A percentile compares a stretch with the other conserved stretches of the same genome.
Evolutionary conservation across 2,797 vertebrate genomes (phyloP).

Genomic region (Rhinophrynus dorsalis): DNA sequence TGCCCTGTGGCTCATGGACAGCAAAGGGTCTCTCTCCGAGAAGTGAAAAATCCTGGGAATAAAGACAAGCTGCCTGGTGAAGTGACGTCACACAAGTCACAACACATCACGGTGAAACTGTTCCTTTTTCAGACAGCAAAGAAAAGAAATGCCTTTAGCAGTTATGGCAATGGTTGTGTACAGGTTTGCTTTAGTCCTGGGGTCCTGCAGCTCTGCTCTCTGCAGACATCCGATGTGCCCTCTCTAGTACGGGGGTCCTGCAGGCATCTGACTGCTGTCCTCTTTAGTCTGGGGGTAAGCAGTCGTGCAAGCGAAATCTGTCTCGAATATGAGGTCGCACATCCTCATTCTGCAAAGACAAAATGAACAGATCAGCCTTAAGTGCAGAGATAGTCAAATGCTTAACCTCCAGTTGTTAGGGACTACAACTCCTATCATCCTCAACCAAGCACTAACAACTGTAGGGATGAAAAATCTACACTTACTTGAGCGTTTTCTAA

Average conservation of each 20-base stretch:
- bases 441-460: too few species aligned
- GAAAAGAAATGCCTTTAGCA: slow-evolving; percentile 86
- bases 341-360: slow-evolving; percentile 85
- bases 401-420: too few species aligned
- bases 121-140: slow-evolving; percentile 74
- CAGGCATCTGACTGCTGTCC: slow-evolving; percentile 61
- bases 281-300: slow-evolving; percentile 92
- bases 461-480: too few species aligned
- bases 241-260: slow-evolving; percentile 62
- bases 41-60: slow-evolving; percentile 42
- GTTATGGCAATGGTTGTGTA: slow-evolving; percentile 85
- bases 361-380: too few species aligned
- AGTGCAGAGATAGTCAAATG: neutral
- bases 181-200: slow-evolving; percentile 83
- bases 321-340: slow-evolving; percentile 95
- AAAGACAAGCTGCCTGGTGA: slow-evolving; percentile 74
- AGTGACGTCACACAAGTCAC: slow-evolving; percentile 68
- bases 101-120: slow-evolving; percentile 82
- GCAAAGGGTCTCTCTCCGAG: slow-evolving; percentile 46
- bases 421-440: too few species aligned
- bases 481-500: too few species aligned
- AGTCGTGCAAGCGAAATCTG: slow-evolving; percentile 95
- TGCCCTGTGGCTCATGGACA: slow-evolving; percentile 60
- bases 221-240: slow-evolving; percentile 64
- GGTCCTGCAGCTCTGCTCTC: slow-evolving; percentile 74